These are phyloP conservation scores for Craniophora ligustri DNA, from an alignment of 2,888 invertebrate species.

Conservation along the genomic window DNA sequence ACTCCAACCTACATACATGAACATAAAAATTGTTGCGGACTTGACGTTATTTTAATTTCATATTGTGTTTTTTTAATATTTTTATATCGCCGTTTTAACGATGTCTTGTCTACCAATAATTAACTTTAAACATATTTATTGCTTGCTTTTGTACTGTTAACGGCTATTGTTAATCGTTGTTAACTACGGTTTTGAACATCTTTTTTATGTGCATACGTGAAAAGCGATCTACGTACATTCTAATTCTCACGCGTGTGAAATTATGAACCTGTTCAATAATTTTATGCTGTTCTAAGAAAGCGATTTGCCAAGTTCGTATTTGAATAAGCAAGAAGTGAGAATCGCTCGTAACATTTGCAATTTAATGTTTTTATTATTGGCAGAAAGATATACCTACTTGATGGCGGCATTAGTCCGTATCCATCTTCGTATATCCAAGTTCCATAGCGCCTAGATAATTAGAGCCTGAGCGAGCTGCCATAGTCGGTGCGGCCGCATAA, in stretches of 20 bases:
- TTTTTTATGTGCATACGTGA: conserved; percentile 30
- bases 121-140: conserved; percentile 37
- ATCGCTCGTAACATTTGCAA: conserved; percentile 39
- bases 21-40: conserved; percentile 77
- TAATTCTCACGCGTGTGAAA: conserved; percentile 19
- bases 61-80: conserved; percentile 60
- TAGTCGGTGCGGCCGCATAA: conserved; percentile 81
- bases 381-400: conserved; percentile 23
- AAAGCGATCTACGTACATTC: conserved; percentile 24
- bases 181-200: conserved; percentile 27
- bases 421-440: conserved; percentile 76
- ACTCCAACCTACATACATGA: conserved; percentile 83
- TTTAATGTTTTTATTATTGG: conserved; percentile 51
- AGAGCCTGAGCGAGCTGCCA: conserved; percentile 77
- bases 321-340: conserved; percentile 16
- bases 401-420: conserved; percentile 44
- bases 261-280: conserved; percentile 12
- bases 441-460: conserved; percentile 80
- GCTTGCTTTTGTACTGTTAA: conserved; percentile 14
- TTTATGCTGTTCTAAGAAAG: conserved; percentile 20
- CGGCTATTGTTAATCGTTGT: conserved; percentile 6
- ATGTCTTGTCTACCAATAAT: conserved; percentile 39
- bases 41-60: conserved; percentile 72
- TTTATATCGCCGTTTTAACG: conserved; percentile 39
- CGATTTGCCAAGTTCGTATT: conserved; percentile 22